Percentiles rank a stretch among this genome's conserved stretches.
phyloP scores from a whole-genome alignment of 2,888 invertebrate genomes.

The Itoplectis maculator region DNA sequence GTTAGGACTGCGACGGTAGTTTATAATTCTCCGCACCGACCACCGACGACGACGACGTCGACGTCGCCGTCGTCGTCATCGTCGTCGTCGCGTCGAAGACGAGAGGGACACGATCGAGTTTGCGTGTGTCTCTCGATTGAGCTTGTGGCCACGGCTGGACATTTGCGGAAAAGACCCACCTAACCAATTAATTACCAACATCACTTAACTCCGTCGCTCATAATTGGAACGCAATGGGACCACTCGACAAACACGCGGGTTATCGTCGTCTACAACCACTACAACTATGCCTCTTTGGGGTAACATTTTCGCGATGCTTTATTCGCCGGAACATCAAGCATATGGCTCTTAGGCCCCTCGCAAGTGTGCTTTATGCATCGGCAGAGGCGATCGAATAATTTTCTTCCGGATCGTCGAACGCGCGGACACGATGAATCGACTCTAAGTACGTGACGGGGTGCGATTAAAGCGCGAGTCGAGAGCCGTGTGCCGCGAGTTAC shows the following conservation, averaged over 20 bases:
- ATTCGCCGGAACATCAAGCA: too few relatives aligned
- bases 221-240: not conserved
- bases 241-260: not conserved
- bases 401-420: too few relatives aligned
- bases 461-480: slow-evolving; percentile 50
- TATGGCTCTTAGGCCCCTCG: too few relatives aligned
- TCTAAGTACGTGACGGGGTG: slow-evolving; percentile 43
- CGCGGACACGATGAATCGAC: slow-evolving; percentile 38
- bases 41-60: not conserved
- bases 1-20: not conserved
- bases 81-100: too few relatives aligned
- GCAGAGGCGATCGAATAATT: slow-evolving; percentile 29
- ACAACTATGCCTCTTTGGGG: too few relatives aligned
- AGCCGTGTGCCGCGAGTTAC: slow-evolving; percentile 42
- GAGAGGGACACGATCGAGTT: slow-evolving; percentile 41
- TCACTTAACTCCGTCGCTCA: not conserved
- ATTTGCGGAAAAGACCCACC: slow-evolving; percentile 6
- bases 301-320: too few relatives aligned
- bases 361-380: not conserved
- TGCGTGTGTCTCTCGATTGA: slow-evolving; percentile 24
- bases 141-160: not conserved
- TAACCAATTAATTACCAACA: slow-evolving; percentile 24
- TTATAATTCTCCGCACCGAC: slow-evolving; percentile 31
- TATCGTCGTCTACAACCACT: not conserved
- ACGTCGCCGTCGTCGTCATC: too few relatives aligned